phyloP scores from a whole-genome alignment of 2,888 invertebrate species.

The Perizoma flavofasciatum region DNA sequence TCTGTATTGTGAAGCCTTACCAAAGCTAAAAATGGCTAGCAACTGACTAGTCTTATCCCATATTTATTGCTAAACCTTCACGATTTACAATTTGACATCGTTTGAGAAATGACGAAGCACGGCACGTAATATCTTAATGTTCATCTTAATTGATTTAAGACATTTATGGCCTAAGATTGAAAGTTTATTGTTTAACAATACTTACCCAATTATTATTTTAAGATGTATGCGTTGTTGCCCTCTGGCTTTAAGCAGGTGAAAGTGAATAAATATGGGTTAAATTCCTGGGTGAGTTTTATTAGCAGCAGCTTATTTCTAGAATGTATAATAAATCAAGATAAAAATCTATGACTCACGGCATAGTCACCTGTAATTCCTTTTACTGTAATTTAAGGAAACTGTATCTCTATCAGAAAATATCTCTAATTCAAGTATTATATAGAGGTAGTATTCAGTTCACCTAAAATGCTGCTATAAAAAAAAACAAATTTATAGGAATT shows the following conservation, averaged over 20 bases:
- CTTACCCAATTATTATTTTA: slow-evolving; percentile 21
- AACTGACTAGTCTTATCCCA: slow-evolving; percentile 9
- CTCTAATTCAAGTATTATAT: too few species aligned
- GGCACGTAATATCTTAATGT: slow-evolving; percentile 50
- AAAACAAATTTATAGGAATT: too few species aligned
- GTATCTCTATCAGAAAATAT: too few species aligned
- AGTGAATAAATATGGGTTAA: slow-evolving; percentile 25
- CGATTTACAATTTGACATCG: slow-evolving; percentile 37
- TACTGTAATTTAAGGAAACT: too few species aligned
- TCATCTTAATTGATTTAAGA: slow-evolving; percentile 61
- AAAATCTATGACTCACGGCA: neutral
- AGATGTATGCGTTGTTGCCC: slow-evolving; percentile 25
- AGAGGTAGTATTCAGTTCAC: too few species aligned
- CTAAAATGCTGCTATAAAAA: too few species aligned
- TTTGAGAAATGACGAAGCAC: slow-evolving; percentile 37
- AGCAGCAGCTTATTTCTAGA: slow-evolving; percentile 10
- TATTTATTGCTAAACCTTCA: slow-evolving; percentile 26
- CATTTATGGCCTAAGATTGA: slow-evolving; percentile 42
- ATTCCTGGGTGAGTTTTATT: slow-evolving; percentile 26
- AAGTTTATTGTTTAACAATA: slow-evolving; percentile 45
- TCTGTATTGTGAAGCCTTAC: slow-evolving; percentile 7
- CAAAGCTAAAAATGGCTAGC: slow-evolving; percentile 9
- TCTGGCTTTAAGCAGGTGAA: slow-evolving; percentile 21
- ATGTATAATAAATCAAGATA: slow-evolving; percentile 8
- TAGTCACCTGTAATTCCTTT: too few species aligned